Conservation (phyloP, 1,140 invertebrate species). For the Drosophila nikananu region DNA sequence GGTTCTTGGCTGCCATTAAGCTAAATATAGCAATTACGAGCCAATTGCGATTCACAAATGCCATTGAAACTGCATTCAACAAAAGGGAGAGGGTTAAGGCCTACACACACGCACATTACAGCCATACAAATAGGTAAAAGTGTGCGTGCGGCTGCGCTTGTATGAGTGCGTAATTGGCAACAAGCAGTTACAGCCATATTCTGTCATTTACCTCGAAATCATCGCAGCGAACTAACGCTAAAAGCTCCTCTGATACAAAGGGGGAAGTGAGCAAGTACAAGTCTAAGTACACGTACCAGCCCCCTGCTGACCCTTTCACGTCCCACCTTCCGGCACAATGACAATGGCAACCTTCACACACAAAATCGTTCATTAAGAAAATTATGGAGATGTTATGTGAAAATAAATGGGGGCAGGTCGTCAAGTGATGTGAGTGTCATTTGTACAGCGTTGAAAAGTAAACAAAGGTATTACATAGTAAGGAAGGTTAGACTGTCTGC, state of each 20-base stretch:
- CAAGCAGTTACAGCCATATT: constrained; percentile 46
- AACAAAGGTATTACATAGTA: not conserved
- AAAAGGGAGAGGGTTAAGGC: constrained; percentile 24
- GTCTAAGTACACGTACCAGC: constrained; percentile 5
- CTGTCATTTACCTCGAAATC: constrained; percentile 71
- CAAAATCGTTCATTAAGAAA: constrained; percentile 84
- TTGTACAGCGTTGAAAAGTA: constrained; percentile 6
- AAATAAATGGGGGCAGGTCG: constrained; percentile 33
- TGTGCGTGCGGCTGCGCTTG: constrained; percentile 9
- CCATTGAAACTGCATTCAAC: constrained; percentile 81
- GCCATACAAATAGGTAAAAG: constrained; percentile 8
- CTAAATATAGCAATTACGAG: constrained; percentile 81
- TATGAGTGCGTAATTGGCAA: constrained; percentile 49
- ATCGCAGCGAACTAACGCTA: constrained; percentile 57
- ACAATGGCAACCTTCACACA: constrained; percentile 83
- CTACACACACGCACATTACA: constrained; percentile 48
- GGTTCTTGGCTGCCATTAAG: constrained; percentile 72
- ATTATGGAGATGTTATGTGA: constrained; percentile 60
- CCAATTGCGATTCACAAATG: constrained; percentile 81
- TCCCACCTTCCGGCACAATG: constrained; percentile 21
- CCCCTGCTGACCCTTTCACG: constrained; percentile 24
- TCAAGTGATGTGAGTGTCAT: constrained; percentile 4
- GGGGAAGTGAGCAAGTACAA: not conserved
- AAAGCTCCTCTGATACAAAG: constrained; percentile 4
- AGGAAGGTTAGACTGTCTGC: not conserved